phyloP scores from a whole-genome alignment of 2,797 vertebrate species.

The Sylvia borin region DNA sequence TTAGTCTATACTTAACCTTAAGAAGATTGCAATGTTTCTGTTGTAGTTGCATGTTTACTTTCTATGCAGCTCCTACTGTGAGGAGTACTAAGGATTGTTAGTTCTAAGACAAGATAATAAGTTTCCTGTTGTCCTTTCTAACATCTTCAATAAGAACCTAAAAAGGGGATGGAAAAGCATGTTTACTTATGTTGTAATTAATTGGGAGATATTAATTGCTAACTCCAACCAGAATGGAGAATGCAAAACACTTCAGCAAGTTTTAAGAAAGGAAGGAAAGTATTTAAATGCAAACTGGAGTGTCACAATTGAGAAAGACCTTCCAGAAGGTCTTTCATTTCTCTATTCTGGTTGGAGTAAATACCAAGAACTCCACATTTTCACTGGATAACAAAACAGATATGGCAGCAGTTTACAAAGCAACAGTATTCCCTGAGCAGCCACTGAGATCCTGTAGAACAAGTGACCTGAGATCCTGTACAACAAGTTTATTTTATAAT shows the following conservation, averaged over 20 bases:
- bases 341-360: not conserved
- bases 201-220: not conserved
- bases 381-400: not conserved
- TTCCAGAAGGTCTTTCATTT: not conserved
- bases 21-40: not conserved
- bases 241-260: fast-evolving
- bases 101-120: not conserved
- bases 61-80: not conserved
- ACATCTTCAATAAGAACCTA: not conserved
- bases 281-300: not conserved
- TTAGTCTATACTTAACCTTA: not conserved
- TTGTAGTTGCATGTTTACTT: not conserved
- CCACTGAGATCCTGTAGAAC: not conserved
- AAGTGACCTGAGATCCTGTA: not conserved
- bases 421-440: not conserved
- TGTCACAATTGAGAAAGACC: not conserved
- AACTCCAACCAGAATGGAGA: not conserved
- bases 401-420: not conserved
- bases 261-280: not conserved
- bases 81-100: not conserved
- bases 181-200: not conserved
- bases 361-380: not conserved
- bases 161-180: not conserved
- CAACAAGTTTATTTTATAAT: no score
- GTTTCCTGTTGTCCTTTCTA: not conserved